These are phyloP conservation scores for Epicampocera succincta DNA, from an alignment of 2,888 invertebrate genomes.

Conservation along the genomic window DNA sequence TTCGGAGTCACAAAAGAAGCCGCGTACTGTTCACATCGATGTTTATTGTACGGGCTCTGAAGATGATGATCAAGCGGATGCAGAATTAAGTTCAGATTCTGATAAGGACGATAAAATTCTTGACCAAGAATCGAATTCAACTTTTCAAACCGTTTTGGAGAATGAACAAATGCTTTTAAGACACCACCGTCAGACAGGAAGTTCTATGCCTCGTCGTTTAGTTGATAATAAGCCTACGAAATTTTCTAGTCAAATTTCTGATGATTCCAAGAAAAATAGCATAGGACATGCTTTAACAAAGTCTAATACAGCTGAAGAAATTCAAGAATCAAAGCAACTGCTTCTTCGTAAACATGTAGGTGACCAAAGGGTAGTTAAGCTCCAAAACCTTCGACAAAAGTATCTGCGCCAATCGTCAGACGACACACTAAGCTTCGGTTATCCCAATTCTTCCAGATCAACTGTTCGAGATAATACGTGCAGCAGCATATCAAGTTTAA, in stretches of 20 bases:
- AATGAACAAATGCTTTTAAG: constrained; percentile 84
- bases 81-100: constrained; percentile 73
- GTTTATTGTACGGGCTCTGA: constrained; percentile 88
- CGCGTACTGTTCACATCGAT: constrained; percentile 88
- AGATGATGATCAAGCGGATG: constrained; percentile 79
- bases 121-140: constrained; percentile 82
- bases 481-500: constrained; percentile 82
- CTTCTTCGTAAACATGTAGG: constrained; percentile 81
- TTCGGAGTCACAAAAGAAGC: constrained; percentile 79
- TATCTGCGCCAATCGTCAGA: constrained; percentile 81
- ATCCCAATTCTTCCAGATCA: constrained; percentile 85
- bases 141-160: constrained; percentile 86
- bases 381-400: constrained; percentile 78
- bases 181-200: constrained; percentile 83
- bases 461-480: constrained; percentile 84
- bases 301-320: constrained; percentile 81
- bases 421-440: constrained; percentile 84
- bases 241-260: constrained; percentile 5
- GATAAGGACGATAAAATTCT: constrained; percentile 73
- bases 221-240: constrained; percentile 25
- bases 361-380: constrained; percentile 79
- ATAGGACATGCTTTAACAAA: constrained; percentile 80
- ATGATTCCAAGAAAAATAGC: constrained; percentile 71
- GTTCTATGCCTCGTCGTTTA: constrained; percentile 82
- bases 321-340: constrained; percentile 81